phyloP scores from a whole-genome alignment of 2,113 vertebrate genomes.

The Lampris incognitus region DNA sequence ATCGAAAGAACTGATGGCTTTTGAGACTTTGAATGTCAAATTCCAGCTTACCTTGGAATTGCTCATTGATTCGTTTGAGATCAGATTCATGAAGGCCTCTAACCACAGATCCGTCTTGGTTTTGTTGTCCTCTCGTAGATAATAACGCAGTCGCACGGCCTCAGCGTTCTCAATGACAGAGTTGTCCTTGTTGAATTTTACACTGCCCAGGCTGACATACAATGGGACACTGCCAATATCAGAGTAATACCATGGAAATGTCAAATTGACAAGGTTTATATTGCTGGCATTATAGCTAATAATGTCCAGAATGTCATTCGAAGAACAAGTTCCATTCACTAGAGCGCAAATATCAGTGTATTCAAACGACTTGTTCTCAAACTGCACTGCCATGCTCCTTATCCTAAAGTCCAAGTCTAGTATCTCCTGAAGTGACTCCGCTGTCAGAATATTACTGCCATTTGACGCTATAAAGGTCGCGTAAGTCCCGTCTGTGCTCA shows the following conservation, averaged over 20 bases:
- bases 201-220: constrained; percentile 79
- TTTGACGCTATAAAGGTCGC: constrained; percentile 76
- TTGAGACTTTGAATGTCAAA: background rate
- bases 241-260: constrained; percentile 53
- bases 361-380: constrained; percentile 28
- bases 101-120: constrained; percentile 78
- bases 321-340: constrained; percentile 52
- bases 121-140: constrained; percentile 66
- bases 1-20: background rate
- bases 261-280: constrained; percentile 46
- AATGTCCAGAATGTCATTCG: constrained; percentile 67
- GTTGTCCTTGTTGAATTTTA: constrained; percentile 24
- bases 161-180: constrained; percentile 58
- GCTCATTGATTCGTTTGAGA: constrained; percentile 12
- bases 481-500: constrained; percentile 76
- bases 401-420: constrained; percentile 69
- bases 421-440: constrained; percentile 65
- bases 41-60: constrained; percentile 72
- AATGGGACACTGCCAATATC: constrained; percentile 51
- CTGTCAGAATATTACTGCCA: constrained; percentile 57
- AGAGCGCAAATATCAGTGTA: constrained; percentile 71
- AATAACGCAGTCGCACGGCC: constrained; percentile 82
- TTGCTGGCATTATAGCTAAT: constrained; percentile 51
- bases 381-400: constrained; percentile 35
- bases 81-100: constrained; percentile 67